A percentile compares a stretch with the other conserved stretches of the same genome.
phyloP scores from a whole-genome alignment of 2,888 invertebrate genomes.

The Tanypteryx hageni region DNA sequence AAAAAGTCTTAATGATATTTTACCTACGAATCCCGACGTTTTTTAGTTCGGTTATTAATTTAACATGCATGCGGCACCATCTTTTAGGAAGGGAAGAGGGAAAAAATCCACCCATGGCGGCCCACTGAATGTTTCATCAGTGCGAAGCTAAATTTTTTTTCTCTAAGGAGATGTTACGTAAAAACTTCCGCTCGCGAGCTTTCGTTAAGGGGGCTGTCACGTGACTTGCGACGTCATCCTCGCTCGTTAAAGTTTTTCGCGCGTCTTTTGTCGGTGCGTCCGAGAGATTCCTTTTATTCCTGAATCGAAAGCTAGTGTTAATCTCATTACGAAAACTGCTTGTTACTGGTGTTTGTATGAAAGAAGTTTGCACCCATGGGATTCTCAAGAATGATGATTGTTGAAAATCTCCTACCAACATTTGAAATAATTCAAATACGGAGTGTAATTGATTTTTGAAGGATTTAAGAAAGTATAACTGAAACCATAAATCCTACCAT shows the following conservation, averaged over 20 bases:
- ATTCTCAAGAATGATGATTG: not conserved
- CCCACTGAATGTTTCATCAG: conserved; percentile 6
- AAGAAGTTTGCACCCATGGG: not conserved
- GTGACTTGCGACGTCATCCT: not conserved
- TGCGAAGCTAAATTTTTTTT: not conserved
- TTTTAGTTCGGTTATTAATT: conserved; percentile 1
- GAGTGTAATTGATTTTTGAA: too few relatives aligned
- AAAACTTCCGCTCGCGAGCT: conserved; percentile 5
- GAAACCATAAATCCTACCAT: too few relatives aligned
- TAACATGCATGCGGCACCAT: not conserved
- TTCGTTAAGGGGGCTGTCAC: not conserved
- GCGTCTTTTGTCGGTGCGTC: not conserved
- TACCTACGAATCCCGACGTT: conserved; percentile 4
- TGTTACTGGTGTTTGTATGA: not conserved
- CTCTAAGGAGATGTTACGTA: not conserved
- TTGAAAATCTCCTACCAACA: not conserved
- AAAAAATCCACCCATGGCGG: not conserved
- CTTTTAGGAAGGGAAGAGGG: not conserved
- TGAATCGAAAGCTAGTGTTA: not conserved
- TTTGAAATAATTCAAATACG: too few relatives aligned
- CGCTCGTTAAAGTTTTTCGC: conserved; percentile 9
- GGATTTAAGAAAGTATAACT: too few relatives aligned
- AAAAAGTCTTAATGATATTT: conserved; percentile 30
- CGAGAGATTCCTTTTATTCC: not conserved
- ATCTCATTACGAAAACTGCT: not conserved